Evolutionary conservation across 2,113 vertebrate species (phyloP).

Genomic region (Phasianus colchicus): DNA sequence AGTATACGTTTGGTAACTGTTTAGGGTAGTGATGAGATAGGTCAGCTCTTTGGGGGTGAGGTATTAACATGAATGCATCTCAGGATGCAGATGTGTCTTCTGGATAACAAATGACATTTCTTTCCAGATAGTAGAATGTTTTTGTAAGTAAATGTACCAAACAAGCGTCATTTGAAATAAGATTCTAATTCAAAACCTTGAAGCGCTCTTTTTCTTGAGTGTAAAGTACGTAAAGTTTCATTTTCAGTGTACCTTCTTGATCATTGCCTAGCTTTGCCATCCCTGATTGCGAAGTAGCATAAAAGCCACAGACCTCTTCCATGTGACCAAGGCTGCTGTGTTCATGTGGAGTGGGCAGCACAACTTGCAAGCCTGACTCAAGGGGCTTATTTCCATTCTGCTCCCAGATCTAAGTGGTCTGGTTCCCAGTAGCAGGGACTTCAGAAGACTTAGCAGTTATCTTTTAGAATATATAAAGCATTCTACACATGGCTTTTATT

Average conservation of each 20-base stretch:
- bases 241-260: neutral
- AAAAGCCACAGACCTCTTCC: neutral
- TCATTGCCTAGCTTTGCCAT: neutral
- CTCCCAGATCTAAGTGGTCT: neutral
- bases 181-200: neutral
- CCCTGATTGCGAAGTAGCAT: neutral
- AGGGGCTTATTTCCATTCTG: neutral
- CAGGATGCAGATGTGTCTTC: neutral
- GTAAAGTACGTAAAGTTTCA: neutral
- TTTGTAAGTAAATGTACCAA: neutral
- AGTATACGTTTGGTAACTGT: neutral
- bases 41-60: neutral
- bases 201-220: neutral
- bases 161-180: neutral
- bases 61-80: neutral
- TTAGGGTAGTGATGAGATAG: neutral
- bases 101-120: neutral
- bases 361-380: neutral
- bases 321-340: rapidly evolving
- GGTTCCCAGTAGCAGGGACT: neutral
- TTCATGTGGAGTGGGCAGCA: neutral
- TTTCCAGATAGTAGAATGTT: neutral
- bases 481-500: neutral
- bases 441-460: neutral
- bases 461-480: neutral